phyloP scores from a whole-genome alignment of 2,888 invertebrate genomes.

The Acronicta leporina region DNA sequence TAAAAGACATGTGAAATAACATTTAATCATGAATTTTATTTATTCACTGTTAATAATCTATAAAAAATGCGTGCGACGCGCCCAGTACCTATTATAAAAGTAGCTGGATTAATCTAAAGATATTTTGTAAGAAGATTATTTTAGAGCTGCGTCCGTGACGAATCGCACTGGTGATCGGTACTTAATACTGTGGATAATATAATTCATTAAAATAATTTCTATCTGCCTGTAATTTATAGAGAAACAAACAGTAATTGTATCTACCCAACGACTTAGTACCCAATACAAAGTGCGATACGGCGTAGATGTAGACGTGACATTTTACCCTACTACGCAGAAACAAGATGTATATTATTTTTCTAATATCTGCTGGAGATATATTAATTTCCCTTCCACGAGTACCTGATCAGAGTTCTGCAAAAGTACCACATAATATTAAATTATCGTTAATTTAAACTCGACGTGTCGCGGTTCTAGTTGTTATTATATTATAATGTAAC shows the following conservation, averaged over 20 bases:
- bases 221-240: slow-evolving; percentile 12
- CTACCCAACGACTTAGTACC: background rate
- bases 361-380: slow-evolving; percentile 49
- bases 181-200: background rate
- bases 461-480: slow-evolving; percentile 59
- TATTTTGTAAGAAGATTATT: slow-evolving; percentile 37
- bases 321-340: slow-evolving; percentile 24
- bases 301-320: slow-evolving; percentile 10
- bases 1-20: slow-evolving; percentile 85
- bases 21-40: slow-evolving; percentile 64
- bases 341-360: slow-evolving; percentile 49
- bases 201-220: slow-evolving; percentile 1
- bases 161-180: slow-evolving; percentile 15
- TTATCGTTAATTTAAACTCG: slow-evolving; percentile 52
- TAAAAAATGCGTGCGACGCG: slow-evolving; percentile 68
- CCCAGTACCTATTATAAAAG: slow-evolving; percentile 60
- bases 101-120: slow-evolving; percentile 56
- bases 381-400: slow-evolving; percentile 78
- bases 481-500: slow-evolving; percentile 52
- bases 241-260: slow-evolving; percentile 6
- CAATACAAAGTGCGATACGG: slow-evolving; percentile 18
- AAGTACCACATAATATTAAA: slow-evolving; percentile 55
- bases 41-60: slow-evolving; percentile 69
- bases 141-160: slow-evolving; percentile 14
- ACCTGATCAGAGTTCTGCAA: slow-evolving; percentile 74